These are phyloP conservation scores for Myrmophylax atrothorax DNA, from an alignment of 2,113 vertebrate genomes.

Conservation along the genomic window DNA sequence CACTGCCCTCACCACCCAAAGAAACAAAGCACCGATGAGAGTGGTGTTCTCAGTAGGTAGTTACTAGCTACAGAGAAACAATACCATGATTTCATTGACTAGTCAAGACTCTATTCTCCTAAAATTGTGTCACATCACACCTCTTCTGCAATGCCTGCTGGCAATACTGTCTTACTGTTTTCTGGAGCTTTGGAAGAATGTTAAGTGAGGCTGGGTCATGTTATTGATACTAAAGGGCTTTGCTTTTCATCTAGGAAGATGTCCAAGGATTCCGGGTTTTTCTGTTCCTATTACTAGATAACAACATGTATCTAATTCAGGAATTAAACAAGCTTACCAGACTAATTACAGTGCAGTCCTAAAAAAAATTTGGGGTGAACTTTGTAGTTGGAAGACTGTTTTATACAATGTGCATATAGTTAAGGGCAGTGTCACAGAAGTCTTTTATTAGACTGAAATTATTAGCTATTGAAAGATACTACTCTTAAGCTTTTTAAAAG, in stretches of 20 bases:
- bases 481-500: not conserved
- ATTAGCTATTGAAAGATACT: not conserved
- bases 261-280: not conserved
- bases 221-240: not conserved
- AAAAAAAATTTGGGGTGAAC: not conserved
- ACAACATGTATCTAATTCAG: not conserved
- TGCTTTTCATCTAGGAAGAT: not conserved
- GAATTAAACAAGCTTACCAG: not conserved
- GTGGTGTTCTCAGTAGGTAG: not conserved
- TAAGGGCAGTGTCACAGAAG: not conserved
- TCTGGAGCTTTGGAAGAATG: not conserved
- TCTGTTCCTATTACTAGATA: not conserved
- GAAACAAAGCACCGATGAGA: not conserved
- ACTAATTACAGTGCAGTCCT: not conserved
- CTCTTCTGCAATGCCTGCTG: not conserved
- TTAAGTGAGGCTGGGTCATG: not conserved
- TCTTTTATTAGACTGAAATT: not conserved
- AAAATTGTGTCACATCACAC: not conserved
- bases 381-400: not conserved
- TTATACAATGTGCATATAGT: not conserved
- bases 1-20: not conserved
- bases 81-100: rapidly evolving
- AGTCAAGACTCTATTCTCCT: not conserved
- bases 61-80: not conserved
- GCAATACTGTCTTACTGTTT: not conserved